A percentile compares a stretch with the other conserved stretches of the same genome.
Conservation (phyloP, 2,888 invertebrate genomes). For the Ormyrus pomaceus region DNA sequence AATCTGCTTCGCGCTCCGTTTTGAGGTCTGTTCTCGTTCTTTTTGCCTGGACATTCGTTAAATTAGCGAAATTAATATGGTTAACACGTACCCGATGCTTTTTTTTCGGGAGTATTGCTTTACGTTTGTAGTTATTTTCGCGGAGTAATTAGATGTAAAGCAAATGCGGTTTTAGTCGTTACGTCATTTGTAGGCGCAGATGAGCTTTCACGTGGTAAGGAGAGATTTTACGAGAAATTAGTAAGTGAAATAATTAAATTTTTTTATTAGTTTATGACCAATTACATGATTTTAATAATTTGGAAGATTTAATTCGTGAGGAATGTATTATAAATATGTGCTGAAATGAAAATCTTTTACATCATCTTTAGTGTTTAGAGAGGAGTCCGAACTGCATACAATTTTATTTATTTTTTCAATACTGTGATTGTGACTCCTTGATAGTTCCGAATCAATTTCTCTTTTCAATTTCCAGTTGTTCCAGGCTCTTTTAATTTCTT, state of each 20-base stretch:
- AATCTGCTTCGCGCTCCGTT: conserved; percentile 3
- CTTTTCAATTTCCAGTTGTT: conserved; percentile 35
- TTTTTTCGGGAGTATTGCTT: neutral
- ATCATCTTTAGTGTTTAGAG: neutral
- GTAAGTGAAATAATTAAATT: too few relatives aligned
- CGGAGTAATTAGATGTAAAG: conserved; percentile 20
- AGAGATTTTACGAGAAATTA: too few relatives aligned
- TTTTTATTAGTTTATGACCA: too few relatives aligned
- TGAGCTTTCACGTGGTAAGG: neutral
- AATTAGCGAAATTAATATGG: conserved; percentile 21
- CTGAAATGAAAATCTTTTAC: neutral
- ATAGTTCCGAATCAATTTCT: conserved; percentile 15
- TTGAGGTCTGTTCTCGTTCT: neutral
- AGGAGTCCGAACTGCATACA: neutral
- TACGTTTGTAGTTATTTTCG: neutral
- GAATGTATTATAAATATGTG: neutral
- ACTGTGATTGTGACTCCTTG: conserved; percentile 2
- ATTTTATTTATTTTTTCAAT: conserved; percentile 12
- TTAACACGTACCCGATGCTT: too few relatives aligned
- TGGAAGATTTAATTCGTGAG: neutral
- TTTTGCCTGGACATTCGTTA: conserved; percentile 27
- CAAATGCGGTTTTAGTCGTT: neutral
- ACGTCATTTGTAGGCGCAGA: neutral
- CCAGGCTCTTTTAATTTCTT: conserved; percentile 34
- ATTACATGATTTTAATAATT: too few relatives aligned